Evolutionary conservation across 2,797 vertebrate species (phyloP).

Genomic region (Cuniculus paca): DNA sequence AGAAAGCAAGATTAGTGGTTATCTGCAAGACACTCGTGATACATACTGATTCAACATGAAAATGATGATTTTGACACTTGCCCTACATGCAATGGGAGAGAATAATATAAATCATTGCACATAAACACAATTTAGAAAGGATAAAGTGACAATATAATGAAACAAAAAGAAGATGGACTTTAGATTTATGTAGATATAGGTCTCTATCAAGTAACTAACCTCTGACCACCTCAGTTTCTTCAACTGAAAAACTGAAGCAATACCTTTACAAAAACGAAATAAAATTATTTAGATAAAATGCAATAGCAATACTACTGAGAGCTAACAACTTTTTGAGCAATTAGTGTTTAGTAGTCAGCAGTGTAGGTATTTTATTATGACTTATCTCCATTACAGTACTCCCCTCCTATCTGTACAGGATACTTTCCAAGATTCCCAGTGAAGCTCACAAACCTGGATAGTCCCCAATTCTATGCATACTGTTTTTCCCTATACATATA

Average conservation of each 20-base stretch:
- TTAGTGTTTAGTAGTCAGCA: not conserved
- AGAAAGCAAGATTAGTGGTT: not conserved
- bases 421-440: not conserved
- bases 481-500: not conserved
- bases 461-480: not conserved
- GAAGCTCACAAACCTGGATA: not conserved
- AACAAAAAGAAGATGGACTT: not conserved
- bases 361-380: conserved; percentile 4
- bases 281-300: conserved; percentile 32
- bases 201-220: not conserved
- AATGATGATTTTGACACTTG: not conserved
- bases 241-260: conserved; percentile 44
- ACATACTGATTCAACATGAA: conserved; percentile 12
- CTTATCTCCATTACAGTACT: not conserved
- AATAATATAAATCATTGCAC: not conserved
- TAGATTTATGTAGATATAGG: not conserved
- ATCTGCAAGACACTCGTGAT: not conserved
- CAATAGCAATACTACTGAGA: not conserved
- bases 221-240: not conserved
- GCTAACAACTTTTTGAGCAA: conserved; percentile 33
- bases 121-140: not conserved
- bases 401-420: not conserved
- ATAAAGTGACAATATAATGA: not conserved
- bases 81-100: not conserved
- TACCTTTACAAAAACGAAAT: conserved; percentile 3